Percentiles rank a stretch among this genome's conserved stretches.
Conservation (phyloP, 2,888 invertebrate genomes). For the Myopa tessellatipennis region DNA sequence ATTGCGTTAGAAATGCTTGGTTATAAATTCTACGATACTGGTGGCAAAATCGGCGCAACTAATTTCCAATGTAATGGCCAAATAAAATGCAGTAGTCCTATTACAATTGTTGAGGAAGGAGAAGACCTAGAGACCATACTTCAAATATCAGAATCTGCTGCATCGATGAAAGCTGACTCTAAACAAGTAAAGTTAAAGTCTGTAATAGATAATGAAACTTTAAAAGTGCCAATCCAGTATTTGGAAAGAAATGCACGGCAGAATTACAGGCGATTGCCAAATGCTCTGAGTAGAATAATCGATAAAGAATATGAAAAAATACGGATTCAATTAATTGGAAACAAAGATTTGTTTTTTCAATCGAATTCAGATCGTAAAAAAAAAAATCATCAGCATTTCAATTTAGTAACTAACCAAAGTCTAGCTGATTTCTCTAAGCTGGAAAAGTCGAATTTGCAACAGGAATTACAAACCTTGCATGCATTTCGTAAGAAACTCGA, state of each 20-base stretch:
- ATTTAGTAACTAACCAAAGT: conserved; percentile 23
- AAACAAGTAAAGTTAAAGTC: neutral
- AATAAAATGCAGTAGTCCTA: conserved; percentile 21
- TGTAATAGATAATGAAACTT: no score
- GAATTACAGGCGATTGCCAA: neutral
- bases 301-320: conserved; percentile 51
- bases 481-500: conserved; percentile 57
- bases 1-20: conserved; percentile 65
- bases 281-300: conserved; percentile 46
- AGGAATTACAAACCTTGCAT: conserved; percentile 53
- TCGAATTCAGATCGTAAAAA: conserved; percentile 37
- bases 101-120: neutral
- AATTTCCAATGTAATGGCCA: conserved; percentile 55
- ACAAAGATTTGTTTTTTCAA: conserved; percentile 45
- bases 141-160: conserved; percentile 40
- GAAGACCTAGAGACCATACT: conserved; percentile 48
- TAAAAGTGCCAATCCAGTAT: neutral
- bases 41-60: conserved; percentile 58
- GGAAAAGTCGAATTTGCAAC: conserved; percentile 51
- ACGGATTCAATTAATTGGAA: conserved; percentile 47
- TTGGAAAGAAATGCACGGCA: conserved; percentile 21
- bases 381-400: conserved; percentile 36
- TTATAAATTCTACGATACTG: conserved; percentile 64
- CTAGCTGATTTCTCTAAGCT: conserved; percentile 44
- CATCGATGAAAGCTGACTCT: neutral